Percentiles rank a stretch among this genome's conserved stretches.
These are phyloP conservation scores for Merluccius polli DNA, from an alignment of 2,797 vertebrate species.

Conservation along the genomic window DNA sequence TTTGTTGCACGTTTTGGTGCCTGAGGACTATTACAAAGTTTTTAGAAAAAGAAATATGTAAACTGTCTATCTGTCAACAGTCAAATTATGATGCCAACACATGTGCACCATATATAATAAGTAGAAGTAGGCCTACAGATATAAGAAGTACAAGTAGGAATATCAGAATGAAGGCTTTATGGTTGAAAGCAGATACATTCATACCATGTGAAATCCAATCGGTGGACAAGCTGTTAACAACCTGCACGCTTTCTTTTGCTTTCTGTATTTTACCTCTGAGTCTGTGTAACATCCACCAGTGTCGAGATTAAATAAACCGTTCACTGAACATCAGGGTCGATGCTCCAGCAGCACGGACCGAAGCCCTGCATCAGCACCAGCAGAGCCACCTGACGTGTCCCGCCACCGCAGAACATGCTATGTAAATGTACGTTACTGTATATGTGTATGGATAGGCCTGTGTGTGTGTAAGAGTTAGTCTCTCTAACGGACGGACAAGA, in stretches of 20 bases:
- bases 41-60: not conserved
- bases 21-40: not conserved
- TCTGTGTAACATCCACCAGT: not conserved
- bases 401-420: constrained; percentile 12
- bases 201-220: not conserved
- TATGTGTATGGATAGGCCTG: constrained; percentile 2
- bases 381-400: constrained; percentile 18
- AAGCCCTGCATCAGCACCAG: constrained; percentile 19
- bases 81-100: not conserved
- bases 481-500: constrained; percentile 10
- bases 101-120: not conserved
- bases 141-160: not conserved
- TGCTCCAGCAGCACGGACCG: constrained; percentile 14
- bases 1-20: not conserved
- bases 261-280: not conserved
- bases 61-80: not conserved
- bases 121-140: not conserved
- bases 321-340: constrained; percentile 14
- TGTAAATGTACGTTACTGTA: constrained; percentile 7
- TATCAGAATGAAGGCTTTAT: too few relatives aligned
- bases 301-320: constrained; percentile 14
- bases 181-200: not conserved
- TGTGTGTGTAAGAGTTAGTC: not conserved
- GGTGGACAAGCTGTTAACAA: not conserved
- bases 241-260: not conserved